Percentiles rank a stretch among this genome's conserved stretches.
phyloP scores from a whole-genome alignment of 2,888 invertebrate genomes.

The Archips xylosteana region DNA sequence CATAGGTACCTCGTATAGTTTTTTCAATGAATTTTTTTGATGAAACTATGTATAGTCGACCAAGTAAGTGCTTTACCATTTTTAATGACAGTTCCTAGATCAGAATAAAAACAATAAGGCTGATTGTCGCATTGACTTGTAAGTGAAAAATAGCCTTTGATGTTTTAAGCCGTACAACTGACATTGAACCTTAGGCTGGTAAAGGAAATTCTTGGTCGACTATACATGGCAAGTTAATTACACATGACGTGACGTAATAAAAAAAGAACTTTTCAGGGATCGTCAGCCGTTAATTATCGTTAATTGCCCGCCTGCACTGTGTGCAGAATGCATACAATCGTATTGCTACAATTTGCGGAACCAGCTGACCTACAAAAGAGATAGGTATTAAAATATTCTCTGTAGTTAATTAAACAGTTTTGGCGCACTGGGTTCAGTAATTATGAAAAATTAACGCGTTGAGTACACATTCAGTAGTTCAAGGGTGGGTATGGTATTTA shows the following conservation, averaged over 20 bases:
- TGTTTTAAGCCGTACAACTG: too few species aligned
- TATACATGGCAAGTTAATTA: not conserved
- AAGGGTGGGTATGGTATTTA: too few species aligned
- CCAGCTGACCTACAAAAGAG: conserved; percentile 18
- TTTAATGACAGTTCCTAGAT: too few species aligned
- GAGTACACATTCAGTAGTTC: not conserved
- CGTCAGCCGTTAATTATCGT: conserved; percentile 18
- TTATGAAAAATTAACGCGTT: conserved; percentile 1
- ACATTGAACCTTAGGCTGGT: too few species aligned
- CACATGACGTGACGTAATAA: not conserved
- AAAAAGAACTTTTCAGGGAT: conserved; percentile 8
- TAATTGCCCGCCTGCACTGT: conserved; percentile 35
- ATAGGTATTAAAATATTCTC: conserved; percentile 16
- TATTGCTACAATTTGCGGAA: conserved; percentile 28
- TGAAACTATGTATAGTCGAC: too few species aligned
- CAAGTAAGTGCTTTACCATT: too few species aligned
- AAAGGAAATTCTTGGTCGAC: too few species aligned
- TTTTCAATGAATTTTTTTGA: too few species aligned
- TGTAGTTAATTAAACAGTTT: conserved; percentile 14
- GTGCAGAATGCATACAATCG: conserved; percentile 36
- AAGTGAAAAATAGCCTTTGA: too few species aligned
- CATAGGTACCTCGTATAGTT: too few species aligned
- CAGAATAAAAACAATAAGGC: too few species aligned
- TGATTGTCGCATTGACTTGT: too few species aligned
- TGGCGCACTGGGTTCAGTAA: not conserved